Conservation (phyloP, 2,113 vertebrate species). For the Eulemur macaco region DNA sequence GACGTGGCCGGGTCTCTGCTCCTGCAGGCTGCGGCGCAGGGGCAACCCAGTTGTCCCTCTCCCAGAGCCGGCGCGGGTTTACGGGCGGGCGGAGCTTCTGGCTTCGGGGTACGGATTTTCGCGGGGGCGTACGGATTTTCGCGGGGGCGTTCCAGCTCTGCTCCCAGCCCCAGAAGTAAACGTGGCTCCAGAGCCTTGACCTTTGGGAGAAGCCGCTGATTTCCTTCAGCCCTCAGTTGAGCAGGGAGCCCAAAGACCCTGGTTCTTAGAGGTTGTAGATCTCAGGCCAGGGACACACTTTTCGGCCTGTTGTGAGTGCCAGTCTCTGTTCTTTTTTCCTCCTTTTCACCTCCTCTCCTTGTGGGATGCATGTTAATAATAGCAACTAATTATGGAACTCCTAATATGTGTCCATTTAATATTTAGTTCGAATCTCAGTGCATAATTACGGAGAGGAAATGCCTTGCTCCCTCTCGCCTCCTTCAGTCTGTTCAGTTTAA, state of each 20-base stretch:
- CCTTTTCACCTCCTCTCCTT: background rate
- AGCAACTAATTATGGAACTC: background rate
- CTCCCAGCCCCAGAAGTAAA: background rate
- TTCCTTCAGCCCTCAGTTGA: background rate
- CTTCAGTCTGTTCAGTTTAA: background rate
- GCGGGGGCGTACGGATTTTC: background rate
- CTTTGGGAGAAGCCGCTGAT: conserved; percentile 31
- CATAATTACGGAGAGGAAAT: background rate
- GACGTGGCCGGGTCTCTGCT: background rate
- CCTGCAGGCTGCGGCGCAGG: background rate
- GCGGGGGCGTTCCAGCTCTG: conserved; percentile 4
- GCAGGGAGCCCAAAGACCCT: background rate
- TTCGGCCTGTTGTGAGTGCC: background rate
- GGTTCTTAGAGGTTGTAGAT: background rate
- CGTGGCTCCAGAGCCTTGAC: conserved; percentile 37
- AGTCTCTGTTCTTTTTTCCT: background rate
- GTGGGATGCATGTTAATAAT: background rate
- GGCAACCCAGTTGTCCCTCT: background rate
- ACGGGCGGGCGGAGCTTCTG: background rate
- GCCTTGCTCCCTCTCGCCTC: background rate
- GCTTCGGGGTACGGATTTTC: background rate
- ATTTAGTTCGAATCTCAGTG: background rate
- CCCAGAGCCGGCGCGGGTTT: background rate
- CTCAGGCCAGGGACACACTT: background rate
- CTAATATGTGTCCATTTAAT: background rate